A percentile compares a stretch with the other conserved stretches of the same genome.
Conservation (phyloP, 2,888 invertebrate genomes). For the Meta bourneti region DNA sequence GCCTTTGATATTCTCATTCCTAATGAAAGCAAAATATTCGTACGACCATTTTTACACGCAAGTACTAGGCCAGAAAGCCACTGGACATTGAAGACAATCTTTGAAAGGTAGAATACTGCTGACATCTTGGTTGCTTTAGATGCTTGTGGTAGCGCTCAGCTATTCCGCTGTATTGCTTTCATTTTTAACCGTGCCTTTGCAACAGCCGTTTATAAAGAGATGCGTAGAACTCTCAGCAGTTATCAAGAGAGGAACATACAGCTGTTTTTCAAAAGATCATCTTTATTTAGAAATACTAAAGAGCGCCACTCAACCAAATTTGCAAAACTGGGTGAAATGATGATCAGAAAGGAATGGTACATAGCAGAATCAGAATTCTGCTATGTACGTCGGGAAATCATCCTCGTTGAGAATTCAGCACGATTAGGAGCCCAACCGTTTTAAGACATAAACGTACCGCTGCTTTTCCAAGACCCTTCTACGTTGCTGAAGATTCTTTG, state of each 20-base stretch:
- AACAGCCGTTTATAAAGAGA: neutral
- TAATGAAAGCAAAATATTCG: neutral
- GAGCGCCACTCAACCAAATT: neutral
- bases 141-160: neutral
- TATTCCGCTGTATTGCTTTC: conserved; percentile 16
- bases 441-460: neutral
- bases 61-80: neutral
- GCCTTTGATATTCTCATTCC: neutral
- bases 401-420: neutral
- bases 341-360: neutral
- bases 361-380: neutral
- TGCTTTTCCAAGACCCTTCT: neutral
- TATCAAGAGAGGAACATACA: neutral
- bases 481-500: neutral
- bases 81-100: neutral
- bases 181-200: neutral
- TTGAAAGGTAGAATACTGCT: neutral
- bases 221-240: conserved; percentile 2
- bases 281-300: neutral
- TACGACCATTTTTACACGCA: neutral
- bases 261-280: neutral
- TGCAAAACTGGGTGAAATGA: neutral
- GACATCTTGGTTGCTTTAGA: neutral
- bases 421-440: neutral
- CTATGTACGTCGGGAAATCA: neutral